Percentiles rank a stretch among this genome's conserved stretches.
Conservation (phyloP, 2,113 vertebrate species). For the Tupaia chinensis region DNA sequence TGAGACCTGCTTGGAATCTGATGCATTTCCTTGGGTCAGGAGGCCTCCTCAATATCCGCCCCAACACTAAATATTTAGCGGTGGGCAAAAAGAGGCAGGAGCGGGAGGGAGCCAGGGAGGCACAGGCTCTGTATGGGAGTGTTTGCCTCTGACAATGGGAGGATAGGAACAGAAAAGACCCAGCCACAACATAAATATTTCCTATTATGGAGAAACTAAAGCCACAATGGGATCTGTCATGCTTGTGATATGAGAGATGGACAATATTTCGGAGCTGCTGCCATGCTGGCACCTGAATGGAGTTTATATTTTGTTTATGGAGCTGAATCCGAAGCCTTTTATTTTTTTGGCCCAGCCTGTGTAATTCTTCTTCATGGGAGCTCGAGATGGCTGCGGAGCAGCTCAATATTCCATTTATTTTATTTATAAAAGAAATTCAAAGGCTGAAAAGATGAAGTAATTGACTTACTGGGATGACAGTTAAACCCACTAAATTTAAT, state of each 20-base stretch:
- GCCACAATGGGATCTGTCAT: slow-evolving; percentile 89
- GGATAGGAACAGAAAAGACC: slow-evolving; percentile 82
- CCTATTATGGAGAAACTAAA: slow-evolving; percentile 90
- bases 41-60: slow-evolving; percentile 63
- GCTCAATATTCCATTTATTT: slow-evolving; percentile 95
- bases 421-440: slow-evolving; percentile 94
- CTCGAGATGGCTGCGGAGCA: slow-evolving; percentile 89
- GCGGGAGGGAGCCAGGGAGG: slow-evolving; percentile 69
- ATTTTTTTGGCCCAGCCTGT: slow-evolving; percentile 87
- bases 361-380: slow-evolving; percentile 91
- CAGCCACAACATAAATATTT: slow-evolving; percentile 88
- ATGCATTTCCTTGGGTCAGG: slow-evolving; percentile 30
- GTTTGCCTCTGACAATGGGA: slow-evolving; percentile 81
- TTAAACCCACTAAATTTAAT: slow-evolving; percentile 95
- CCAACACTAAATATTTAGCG: slow-evolving; percentile 76
- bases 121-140: slow-evolving; percentile 75
- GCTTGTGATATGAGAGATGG: slow-evolving; percentile 89
- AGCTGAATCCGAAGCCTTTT: slow-evolving; percentile 88
- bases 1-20: slow-evolving; percentile 8
- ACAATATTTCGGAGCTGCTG: slow-evolving; percentile 88
- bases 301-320: slow-evolving; percentile 91
- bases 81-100: slow-evolving; percentile 58
- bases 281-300: slow-evolving; percentile 86
- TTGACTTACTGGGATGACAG: slow-evolving; percentile 94
- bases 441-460: slow-evolving; percentile 94